Evolutionary conservation across 2,113 vertebrate genomes (phyloP).

Genomic region (Mastomys natalensis): DNA sequence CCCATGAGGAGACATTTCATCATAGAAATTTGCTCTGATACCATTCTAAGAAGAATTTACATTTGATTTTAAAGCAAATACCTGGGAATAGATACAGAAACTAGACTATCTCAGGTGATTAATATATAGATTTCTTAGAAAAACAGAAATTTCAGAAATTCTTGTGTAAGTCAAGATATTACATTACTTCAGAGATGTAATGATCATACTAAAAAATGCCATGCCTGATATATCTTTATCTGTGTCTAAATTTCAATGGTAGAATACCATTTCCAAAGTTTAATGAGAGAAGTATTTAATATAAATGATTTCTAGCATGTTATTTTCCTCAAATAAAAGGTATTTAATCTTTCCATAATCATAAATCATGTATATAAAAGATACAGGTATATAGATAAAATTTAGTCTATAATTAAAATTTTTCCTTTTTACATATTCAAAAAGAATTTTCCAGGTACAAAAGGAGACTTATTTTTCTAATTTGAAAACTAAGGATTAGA

Average conservation of each 20-base stretch:
- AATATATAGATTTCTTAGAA: constrained; percentile 34
- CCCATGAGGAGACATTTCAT: background rate
- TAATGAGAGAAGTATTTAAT: background rate
- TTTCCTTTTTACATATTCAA: background rate
- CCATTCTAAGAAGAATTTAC: background rate
- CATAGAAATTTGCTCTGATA: background rate
- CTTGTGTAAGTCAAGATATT: background rate
- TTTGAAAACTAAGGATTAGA: background rate
- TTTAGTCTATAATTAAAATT: background rate
- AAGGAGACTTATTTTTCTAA: background rate
- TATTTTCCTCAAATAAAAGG: too few relatives aligned
- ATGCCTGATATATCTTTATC: background rate
- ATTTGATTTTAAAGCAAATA: constrained; percentile 3
- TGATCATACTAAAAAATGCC: background rate
- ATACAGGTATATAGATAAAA: background rate
- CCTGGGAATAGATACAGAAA: constrained; percentile 38
- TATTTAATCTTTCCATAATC: background rate
- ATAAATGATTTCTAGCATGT: background rate
- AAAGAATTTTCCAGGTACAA: background rate
- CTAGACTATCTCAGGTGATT: background rate
- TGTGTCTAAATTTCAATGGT: background rate
- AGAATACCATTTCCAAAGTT: constrained; percentile 9
- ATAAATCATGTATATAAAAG: background rate
- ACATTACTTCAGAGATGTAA: background rate
- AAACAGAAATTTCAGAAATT: background rate